Conservation (phyloP, 1,140 invertebrate species). For the Tetragonula clypearis region DNA sequence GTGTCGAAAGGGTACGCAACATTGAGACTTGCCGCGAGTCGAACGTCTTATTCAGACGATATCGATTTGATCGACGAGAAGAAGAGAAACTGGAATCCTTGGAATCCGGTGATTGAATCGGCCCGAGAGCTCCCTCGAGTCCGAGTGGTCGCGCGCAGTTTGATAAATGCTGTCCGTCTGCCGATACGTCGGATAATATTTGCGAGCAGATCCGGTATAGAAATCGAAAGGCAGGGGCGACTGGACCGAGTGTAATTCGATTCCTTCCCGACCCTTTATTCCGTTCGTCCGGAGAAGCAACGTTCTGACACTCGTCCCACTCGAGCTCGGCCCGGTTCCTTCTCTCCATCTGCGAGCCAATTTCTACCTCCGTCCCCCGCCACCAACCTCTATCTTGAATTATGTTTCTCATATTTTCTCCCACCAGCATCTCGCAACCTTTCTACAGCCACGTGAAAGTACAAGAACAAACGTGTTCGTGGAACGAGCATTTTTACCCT, state of each 20-base stretch:
- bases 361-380: slow-evolving; percentile 33
- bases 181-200: slow-evolving; percentile 78
- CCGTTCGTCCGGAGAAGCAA: slow-evolving; percentile 48
- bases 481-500: background rate
- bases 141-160: slow-evolving; percentile 55
- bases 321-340: background rate
- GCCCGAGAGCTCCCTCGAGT: slow-evolving; percentile 34
- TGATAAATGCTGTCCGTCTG: slow-evolving; percentile 78
- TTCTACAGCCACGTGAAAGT: background rate
- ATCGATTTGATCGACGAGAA: slow-evolving; percentile 66
- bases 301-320: slow-evolving; percentile 48
- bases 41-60: slow-evolving; percentile 75
- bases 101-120: slow-evolving; percentile 80
- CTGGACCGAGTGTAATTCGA: slow-evolving; percentile 62
- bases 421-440: background rate
- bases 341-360: slow-evolving; percentile 37
- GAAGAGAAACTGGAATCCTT: slow-evolving; percentile 69
- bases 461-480: background rate
- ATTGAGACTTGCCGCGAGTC: slow-evolving; percentile 70
- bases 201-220: slow-evolving; percentile 64
- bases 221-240: slow-evolving; percentile 53
- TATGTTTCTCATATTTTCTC: slow-evolving; percentile 59
- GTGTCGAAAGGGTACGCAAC: slow-evolving; percentile 19
- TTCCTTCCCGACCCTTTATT: slow-evolving; percentile 43
- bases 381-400: slow-evolving; percentile 40